Evolutionary conservation across 2,797 vertebrate species (phyloP).

Genomic region (Perodicticus potto): DNA sequence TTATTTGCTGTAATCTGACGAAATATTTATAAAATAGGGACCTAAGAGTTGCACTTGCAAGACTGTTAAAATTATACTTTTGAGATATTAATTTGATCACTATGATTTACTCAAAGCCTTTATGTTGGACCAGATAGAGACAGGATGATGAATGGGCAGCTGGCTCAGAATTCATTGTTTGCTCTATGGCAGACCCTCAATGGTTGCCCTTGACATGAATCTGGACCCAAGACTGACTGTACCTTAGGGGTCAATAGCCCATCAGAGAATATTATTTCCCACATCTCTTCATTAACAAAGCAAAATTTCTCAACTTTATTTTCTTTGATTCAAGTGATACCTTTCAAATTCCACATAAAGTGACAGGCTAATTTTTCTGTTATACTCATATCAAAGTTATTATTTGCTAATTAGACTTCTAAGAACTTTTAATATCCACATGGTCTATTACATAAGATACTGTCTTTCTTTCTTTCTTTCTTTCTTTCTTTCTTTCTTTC

Average conservation of each 20-base stretch:
- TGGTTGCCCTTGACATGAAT: not conserved
- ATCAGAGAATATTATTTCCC: not conserved
- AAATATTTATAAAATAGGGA: conserved; percentile 49
- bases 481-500: no score
- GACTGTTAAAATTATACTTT: not conserved
- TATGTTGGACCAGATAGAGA: not conserved
- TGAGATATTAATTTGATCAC: not conserved
- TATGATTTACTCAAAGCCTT: not conserved
- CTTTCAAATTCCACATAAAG: not conserved
- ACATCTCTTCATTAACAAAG: not conserved
- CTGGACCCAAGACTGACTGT: not conserved
- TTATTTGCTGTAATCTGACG: not conserved
- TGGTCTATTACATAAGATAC: not conserved
- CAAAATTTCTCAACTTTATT: not conserved
- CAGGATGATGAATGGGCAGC: not conserved
- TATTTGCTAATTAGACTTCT: not conserved
- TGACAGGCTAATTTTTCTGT: not conserved
- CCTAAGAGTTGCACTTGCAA: not conserved
- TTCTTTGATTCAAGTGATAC: not conserved
- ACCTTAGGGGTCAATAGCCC: not conserved
- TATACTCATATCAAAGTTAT: not conserved
- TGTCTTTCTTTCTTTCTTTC: not conserved
- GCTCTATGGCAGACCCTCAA: not conserved
- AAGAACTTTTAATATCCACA: not conserved
- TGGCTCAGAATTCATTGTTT: not conserved